These are phyloP conservation scores for Crepidodera aurea DNA, from an alignment of 2,888 invertebrate species.

Conservation along the genomic window DNA sequence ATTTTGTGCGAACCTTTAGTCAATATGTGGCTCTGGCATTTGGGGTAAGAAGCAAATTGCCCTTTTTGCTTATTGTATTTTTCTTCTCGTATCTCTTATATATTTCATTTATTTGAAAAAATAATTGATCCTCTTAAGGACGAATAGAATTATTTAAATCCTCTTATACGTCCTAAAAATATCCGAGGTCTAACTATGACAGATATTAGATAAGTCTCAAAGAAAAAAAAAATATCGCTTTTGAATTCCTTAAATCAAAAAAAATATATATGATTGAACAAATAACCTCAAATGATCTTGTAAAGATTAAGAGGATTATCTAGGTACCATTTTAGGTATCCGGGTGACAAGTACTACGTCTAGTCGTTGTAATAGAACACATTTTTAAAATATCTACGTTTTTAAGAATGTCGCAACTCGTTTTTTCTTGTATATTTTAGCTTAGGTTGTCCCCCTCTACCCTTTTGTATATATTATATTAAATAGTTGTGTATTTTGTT, in stretches of 20 bases:
- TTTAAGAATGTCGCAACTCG: conserved; percentile 35
- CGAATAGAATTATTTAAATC: too few species aligned
- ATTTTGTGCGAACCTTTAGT: too few species aligned
- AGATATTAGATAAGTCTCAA: not conserved
- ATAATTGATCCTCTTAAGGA: too few species aligned
- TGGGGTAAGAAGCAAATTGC: too few species aligned
- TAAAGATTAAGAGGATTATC: not conserved
- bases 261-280: not conserved
- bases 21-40: too few species aligned
- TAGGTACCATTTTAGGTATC: conserved; percentile 32
- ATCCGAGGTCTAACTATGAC: not conserved
- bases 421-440: conserved; percentile 40
- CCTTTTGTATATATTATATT: conserved; percentile 13
- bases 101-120: too few species aligned
- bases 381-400: conserved; percentile 38
- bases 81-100: too few species aligned
- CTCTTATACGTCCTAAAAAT: too few species aligned
- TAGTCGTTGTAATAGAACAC: conserved; percentile 47
- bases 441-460: conserved; percentile 26
- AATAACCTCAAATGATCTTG: not conserved
- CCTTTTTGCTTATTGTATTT: too few species aligned
- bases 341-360: conserved; percentile 47
- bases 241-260: not conserved
- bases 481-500: conserved; percentile 23
- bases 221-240: not conserved